Evolutionary conservation across 2,113 vertebrate genomes (phyloP).

Genomic region (Galbula dea): DNA sequence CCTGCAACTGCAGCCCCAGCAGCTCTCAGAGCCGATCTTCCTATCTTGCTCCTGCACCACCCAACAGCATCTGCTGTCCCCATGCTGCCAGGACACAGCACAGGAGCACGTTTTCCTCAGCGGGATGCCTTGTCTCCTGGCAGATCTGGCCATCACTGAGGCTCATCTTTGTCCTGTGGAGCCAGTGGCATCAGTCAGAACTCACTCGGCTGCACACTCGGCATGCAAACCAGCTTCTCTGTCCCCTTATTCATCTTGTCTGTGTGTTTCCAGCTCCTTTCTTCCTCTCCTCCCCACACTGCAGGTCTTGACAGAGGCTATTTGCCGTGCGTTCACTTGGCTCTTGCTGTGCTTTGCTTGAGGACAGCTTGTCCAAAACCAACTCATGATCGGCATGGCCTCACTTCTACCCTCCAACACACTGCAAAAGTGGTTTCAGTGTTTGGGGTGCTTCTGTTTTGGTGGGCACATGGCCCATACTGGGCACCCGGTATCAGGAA

Average conservation of each 20-base stretch:
- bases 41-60: background rate
- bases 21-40: background rate
- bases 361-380: accelerated
- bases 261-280: background rate
- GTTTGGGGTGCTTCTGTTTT: background rate
- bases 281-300: background rate
- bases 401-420: background rate
- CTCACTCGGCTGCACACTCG: accelerated
- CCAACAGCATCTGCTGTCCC: background rate
- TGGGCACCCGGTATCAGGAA: background rate
- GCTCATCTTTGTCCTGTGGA: background rate
- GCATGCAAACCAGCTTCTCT: background rate
- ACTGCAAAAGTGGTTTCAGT: background rate
- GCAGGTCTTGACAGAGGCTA: background rate
- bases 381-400: background rate
- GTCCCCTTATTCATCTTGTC: background rate
- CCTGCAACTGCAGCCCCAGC: background rate
- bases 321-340: background rate
- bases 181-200: background rate
- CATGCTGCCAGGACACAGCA: accelerated
- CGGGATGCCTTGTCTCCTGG: background rate
- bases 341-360: background rate
- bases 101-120: background rate
- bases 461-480: accelerated
- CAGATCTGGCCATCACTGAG: accelerated